A percentile compares a stretch with the other conserved stretches of the same genome.
Evolutionary conservation across 2,888 invertebrate genomes (phyloP).

Genomic region (Lasioglossum villosulum): DNA sequence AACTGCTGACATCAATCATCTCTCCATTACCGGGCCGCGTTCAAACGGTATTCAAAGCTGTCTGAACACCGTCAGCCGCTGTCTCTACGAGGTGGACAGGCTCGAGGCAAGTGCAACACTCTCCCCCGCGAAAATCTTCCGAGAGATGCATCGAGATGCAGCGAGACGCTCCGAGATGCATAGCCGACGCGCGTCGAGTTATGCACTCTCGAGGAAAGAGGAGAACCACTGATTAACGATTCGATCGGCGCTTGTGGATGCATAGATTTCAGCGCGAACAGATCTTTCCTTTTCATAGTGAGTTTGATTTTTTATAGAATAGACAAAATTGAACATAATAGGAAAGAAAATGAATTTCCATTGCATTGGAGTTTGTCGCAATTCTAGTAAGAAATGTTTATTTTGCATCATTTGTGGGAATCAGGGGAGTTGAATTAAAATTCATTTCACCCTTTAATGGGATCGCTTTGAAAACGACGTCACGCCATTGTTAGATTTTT

Average conservation of each 20-base stretch:
- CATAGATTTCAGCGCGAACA: not conserved
- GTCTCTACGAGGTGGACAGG: conserved; percentile 21
- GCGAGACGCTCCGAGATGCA: not conserved
- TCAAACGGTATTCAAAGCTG: conserved; percentile 54
- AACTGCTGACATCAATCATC: conserved; percentile 53
- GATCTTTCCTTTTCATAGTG: not conserved
- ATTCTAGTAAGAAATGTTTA: no score
- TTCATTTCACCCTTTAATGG: no score
- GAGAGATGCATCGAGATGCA: not conserved
- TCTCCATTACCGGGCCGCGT: conserved; percentile 41
- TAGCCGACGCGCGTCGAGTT: not conserved
- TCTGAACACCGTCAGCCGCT: conserved; percentile 16
- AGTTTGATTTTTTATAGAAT: not conserved
- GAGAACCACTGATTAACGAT: not conserved
- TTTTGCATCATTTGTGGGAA: no score
- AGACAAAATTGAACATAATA: no score
- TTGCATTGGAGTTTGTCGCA: no score
- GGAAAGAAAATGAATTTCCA: no score
- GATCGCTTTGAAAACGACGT: no score
- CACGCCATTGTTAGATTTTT: no score
- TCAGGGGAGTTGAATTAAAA: no score
- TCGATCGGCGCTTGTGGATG: not conserved
- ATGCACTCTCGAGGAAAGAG: not conserved
- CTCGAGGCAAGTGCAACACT: conserved; percentile 37
- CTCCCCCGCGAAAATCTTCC: conserved; percentile 19